Percentiles rank a stretch among this genome's conserved stretches.
Evolutionary conservation across 2,797 vertebrate species (phyloP).

Genomic region (Pantherophis vulpinus): DNA sequence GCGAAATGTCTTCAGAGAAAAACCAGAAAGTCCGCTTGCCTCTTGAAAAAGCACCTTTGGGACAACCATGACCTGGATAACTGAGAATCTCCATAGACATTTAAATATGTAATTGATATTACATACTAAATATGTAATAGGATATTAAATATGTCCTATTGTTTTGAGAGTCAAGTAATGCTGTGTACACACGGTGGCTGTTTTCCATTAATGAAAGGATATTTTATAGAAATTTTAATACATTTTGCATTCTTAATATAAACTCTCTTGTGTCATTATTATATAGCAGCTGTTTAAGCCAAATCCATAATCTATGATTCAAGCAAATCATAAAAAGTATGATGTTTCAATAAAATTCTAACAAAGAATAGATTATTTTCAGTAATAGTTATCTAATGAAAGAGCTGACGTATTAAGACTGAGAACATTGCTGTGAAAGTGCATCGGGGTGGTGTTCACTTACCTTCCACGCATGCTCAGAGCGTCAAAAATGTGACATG

Average conservation of each 20-base stretch:
- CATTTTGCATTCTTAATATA: background rate
- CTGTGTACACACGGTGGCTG: background rate
- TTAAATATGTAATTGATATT: background rate
- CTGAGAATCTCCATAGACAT: no score
- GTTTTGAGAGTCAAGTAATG: background rate
- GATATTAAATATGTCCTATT: background rate
- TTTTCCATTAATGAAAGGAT: background rate
- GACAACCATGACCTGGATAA: no score
- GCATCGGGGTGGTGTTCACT: no score
- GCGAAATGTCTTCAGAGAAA: no score
- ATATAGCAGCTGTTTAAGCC: background rate
- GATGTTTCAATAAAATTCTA: background rate
- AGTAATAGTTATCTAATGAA: background rate
- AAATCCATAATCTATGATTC: background rate
- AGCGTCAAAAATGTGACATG: no score
- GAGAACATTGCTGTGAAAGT: background rate
- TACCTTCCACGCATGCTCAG: no score
- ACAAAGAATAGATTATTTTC: background rate
- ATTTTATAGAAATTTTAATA: background rate
- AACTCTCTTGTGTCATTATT: background rate
- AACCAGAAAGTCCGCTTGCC: no score
- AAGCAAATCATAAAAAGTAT: background rate
- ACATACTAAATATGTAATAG: no score
- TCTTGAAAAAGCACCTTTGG: no score
- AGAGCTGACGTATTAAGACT: background rate